Percentiles rank a stretch among this genome's conserved stretches.
Conservation (phyloP, 2,888 invertebrate genomes). For the Bembecia ichneumoniformis region DNA sequence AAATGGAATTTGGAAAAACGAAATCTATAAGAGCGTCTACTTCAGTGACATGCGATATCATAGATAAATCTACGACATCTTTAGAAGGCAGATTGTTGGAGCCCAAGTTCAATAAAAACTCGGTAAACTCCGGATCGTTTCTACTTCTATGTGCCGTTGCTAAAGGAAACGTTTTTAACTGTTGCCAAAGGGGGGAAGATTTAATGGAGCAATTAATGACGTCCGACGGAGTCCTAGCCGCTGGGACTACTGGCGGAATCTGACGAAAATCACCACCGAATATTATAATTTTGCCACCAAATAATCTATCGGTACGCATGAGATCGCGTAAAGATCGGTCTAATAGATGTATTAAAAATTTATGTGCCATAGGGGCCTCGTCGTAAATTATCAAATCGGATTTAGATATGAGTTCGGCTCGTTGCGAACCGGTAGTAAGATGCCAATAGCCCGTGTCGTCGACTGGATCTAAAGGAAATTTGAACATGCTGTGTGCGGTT, state of each 20-base stretch:
- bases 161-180: constrained; percentile 5
- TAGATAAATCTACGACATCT: too few species aligned
- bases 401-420: constrained; percentile 2
- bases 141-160: constrained; percentile 4
- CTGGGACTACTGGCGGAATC: constrained; percentile 8
- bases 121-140: neutral
- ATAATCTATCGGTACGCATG: constrained; percentile 5
- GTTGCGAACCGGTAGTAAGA: neutral
- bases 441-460: constrained; percentile 4
- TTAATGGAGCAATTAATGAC: constrained; percentile 1
- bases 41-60: too few species aligned
- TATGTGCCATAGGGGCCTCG: constrained; percentile 7
- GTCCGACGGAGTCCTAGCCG: constrained; percentile 3
- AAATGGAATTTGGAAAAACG: too few species aligned
- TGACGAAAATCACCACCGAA: constrained; percentile 11
- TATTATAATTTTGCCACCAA: constrained; percentile 10
- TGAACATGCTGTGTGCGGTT: constrained; percentile 5
- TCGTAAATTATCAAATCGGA: constrained; percentile 4
- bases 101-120: neutral
- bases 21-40: too few species aligned
- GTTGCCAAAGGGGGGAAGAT: constrained; percentile 6
- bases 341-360: constrained; percentile 5
- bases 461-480: constrained; percentile 1
- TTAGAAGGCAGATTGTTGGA: too few species aligned
- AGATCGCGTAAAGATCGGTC: constrained; percentile 4